phyloP scores from a whole-genome alignment of 92 coral and sea anemone genomes.

The Muricea muricata region DNA sequence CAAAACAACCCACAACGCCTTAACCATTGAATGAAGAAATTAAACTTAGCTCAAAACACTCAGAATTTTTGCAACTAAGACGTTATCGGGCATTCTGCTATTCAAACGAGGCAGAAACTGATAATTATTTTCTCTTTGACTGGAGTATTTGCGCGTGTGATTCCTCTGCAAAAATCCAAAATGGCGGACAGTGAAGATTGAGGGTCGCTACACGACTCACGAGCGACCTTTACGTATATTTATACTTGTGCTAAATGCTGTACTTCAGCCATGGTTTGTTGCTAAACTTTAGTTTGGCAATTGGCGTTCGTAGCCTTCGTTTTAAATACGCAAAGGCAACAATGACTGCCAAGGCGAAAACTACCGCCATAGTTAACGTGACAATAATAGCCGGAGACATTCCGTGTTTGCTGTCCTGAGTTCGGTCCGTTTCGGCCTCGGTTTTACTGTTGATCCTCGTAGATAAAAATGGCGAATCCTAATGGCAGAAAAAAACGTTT shows the following conservation, averaged over 20 bases:
- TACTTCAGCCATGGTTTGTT: conserved; percentile 25
- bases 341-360: neutral
- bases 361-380: neutral
- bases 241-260: neutral
- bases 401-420: neutral
- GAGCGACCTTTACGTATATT: neutral
- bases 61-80: too few relatives aligned
- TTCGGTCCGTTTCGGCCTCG: neutral
- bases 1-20: too few relatives aligned
- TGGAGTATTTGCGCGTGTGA: too few relatives aligned
- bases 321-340: conserved; percentile 10
- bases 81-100: too few relatives aligned
- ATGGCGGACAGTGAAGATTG: too few relatives aligned
- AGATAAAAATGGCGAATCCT: conserved; percentile 32
- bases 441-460: conserved; percentile 7
- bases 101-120: too few relatives aligned
- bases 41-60: too few relatives aligned
- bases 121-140: too few relatives aligned
- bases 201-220: neutral
- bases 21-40: too few relatives aligned
- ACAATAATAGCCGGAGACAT: conserved; percentile 2
- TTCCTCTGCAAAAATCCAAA: too few relatives aligned
- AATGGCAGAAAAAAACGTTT: neutral
- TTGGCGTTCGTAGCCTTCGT: conserved; percentile 12
- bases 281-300: conserved; percentile 13